Base-by-base conservation (phyloP, 2,113 vertebrate genomes). In the Eublepharis macularius region DNA sequence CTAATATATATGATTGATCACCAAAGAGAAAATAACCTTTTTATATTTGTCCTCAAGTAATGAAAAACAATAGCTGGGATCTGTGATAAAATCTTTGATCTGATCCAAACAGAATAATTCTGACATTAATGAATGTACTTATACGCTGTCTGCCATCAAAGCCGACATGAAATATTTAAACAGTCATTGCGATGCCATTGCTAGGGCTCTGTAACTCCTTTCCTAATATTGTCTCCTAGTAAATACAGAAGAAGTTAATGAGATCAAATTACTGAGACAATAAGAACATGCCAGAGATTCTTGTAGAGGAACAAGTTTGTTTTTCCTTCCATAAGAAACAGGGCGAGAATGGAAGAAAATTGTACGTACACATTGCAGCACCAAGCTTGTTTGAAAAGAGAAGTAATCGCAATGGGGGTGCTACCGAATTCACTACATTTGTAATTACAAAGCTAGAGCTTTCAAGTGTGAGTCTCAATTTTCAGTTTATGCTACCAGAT, bases 81-180 rank as follows among this genome's bases (percentile, higher is more conserved):
- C 6, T 76, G n/a, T 36, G 41, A 81, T 74, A 81, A 36, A 41
- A 76, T 92, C 82, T 80, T 90, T 90, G 66, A 89, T 84, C 39
- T 88, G 10, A 90, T 74, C 24, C 75, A 43, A 88, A 76, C 45
- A 83, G n/a, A 88, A 88, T 69, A 26, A 82, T 75, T 39, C 39
- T 72, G 85, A 87, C 57, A 83, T 41, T 87, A 90, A 82, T 80
- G 4, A 84, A 54, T 88, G 82, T 90, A 69, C 49, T 73, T 78
- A 36, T 80, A 60, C 0, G 17, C 4, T 51, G n/a, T 21, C 87
- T 87, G 12, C 26, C 39, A 26, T 85, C 68, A 86, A 84, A 83
- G 12, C 32, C 88, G 39, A 60, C 11, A 54, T 36, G 9, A 85
- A 90, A 65, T 87, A 89, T 90, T 90, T 89, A 90, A 88, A 63